Evolutionary conservation across 30 jellyfish, hydroid and myxozoan species (phyloP), one percentile per base, ranked within the genome.

Genomic region (Hydractinia echinata): DNA sequence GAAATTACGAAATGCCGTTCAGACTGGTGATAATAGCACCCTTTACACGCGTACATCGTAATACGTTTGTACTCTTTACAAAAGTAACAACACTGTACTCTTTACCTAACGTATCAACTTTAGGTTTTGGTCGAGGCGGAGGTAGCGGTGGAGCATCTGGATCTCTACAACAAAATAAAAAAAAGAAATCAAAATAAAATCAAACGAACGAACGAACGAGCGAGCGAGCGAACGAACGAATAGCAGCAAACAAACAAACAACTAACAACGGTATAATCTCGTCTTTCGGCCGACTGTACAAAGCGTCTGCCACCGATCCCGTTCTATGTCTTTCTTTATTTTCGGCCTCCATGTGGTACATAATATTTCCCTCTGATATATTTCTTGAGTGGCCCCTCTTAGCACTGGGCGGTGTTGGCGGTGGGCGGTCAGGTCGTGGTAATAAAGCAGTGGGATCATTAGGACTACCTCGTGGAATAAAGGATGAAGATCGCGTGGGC

Each of bases 391-490:
- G 98, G 19, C 85, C 85, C n/a, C 83, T 51, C 86, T 67, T 30
- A 30, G 44, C 44, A 30, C 13, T 83, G 7, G 77, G 82, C 5
- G 82, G 82, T 4, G 71, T 95, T 72, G 94, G 95, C 67, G 98
- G 98, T 18, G 98, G 98, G 64, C 96, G 81, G 68, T 92, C 98
- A 30, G 96, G 96, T 20, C 98, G 95, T 0, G 98, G 96, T 81
- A 92, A 53, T 50, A 95, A 76, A 30, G 44, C 44, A 30, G 44
- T 2, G 58, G 95, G 88, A 13, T 79, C 86, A 7, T 15, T 61
- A 5, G 84, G 77, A 62, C 86, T 55, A 20, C 86, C 86, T n/a
- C 86, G 82, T 58, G 86, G 86, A 7, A 79, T 56, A 55, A 79
- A 79, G 10, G 86, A 79, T 72, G 90, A 82, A 8, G 90, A 14